Evolutionary conservation across 1,140 invertebrate genomes (phyloP).

Genomic region (Drosophila pallidifrons): DNA sequence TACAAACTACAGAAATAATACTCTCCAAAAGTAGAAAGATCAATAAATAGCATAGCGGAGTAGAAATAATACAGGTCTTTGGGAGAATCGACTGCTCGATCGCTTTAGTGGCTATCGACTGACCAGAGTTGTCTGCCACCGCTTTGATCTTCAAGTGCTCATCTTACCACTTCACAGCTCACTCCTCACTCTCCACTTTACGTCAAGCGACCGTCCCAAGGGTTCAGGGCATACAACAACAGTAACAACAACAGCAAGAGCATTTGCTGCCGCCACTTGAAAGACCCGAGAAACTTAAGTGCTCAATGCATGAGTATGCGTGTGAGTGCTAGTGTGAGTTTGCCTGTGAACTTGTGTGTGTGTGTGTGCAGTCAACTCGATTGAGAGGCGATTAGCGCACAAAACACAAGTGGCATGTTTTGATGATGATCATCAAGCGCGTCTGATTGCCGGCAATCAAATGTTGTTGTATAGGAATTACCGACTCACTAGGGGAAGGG

Average conservation of each 20-base stretch:
- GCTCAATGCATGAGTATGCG: slow-evolving; percentile 19
- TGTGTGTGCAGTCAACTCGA: slow-evolving; percentile 65
- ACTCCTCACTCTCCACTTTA: slow-evolving; percentile 2
- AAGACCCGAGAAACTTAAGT: slow-evolving; percentile 75
- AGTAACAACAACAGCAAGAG: neutral
- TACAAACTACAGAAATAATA: neutral
- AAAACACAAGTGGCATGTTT: slow-evolving; percentile 81
- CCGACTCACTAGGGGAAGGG: neutral
- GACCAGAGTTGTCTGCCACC: slow-evolving; percentile 32
- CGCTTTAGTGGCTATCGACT: slow-evolving; percentile 22
- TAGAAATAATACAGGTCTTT: no score
- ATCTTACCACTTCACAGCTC: slow-evolving; percentile 5
- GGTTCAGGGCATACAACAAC: slow-evolving; percentile 57
- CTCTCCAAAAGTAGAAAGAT: no score
- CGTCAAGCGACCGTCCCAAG: slow-evolving; percentile 13
- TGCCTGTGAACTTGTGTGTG: slow-evolving; percentile 40
- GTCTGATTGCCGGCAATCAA: slow-evolving; percentile 81
- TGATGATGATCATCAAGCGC: slow-evolving; percentile 77
- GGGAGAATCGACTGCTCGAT: neutral
- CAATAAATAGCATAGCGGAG: no score
- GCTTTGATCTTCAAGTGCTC: slow-evolving; percentile 67
- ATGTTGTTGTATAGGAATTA: slow-evolving; percentile 48
- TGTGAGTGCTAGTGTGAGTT: slow-evolving; percentile 11
- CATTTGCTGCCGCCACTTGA: slow-evolving; percentile 63
- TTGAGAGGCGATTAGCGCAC: slow-evolving; percentile 78